Evolutionary conservation across 30 jellyfish, hydroid and myxozoan species (phyloP).

Genomic region (Thelohanellus kitauei): DNA sequence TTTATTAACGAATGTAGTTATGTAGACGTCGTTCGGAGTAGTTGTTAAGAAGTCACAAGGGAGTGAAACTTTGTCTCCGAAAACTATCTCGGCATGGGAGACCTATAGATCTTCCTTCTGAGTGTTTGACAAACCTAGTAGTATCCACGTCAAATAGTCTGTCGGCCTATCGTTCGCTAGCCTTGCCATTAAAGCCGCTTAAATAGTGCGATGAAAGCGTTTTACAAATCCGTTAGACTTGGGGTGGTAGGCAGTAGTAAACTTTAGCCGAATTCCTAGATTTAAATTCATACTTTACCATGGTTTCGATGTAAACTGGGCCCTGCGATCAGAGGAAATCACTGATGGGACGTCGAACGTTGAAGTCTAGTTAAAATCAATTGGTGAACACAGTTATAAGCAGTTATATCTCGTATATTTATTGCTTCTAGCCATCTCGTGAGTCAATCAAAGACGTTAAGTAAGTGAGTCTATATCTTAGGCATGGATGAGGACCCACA

Average conservation of each 20-base stretch:
- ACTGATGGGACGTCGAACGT: too few relatives aligned
- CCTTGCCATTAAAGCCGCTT: constrained; percentile 2
- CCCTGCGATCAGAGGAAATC: too few relatives aligned
- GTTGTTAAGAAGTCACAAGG: too few relatives aligned
- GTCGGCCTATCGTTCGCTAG: constrained; percentile 6
- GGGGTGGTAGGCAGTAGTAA: constrained; percentile 14
- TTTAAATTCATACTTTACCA: not conserved
- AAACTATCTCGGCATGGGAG: constrained; percentile 6
- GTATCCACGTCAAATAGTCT: constrained; percentile 1
- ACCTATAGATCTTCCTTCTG: too few relatives aligned
- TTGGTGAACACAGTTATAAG: constrained; percentile 2
- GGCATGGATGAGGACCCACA: constrained; percentile 9
- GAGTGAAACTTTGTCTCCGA: too few relatives aligned
- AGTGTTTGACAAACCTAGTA: too few relatives aligned
- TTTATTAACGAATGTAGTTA: too few relatives aligned
- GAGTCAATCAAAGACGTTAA: too few relatives aligned
- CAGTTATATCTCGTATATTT: constrained; percentile 5
- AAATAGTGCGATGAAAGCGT: constrained; percentile 12
- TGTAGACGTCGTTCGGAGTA: too few relatives aligned
- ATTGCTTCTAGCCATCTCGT: constrained; percentile 24
- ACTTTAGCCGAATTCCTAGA: too few relatives aligned
- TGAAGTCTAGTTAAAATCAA: constrained; percentile 10
- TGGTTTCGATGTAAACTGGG: too few relatives aligned
- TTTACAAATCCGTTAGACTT: constrained; percentile 15
- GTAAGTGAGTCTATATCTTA: constrained; percentile 1